Percentiles rank a stretch among this genome's conserved stretches.
Conservation (phyloP, 2,888 invertebrate species). For the Drosophila tripunctata region DNA sequence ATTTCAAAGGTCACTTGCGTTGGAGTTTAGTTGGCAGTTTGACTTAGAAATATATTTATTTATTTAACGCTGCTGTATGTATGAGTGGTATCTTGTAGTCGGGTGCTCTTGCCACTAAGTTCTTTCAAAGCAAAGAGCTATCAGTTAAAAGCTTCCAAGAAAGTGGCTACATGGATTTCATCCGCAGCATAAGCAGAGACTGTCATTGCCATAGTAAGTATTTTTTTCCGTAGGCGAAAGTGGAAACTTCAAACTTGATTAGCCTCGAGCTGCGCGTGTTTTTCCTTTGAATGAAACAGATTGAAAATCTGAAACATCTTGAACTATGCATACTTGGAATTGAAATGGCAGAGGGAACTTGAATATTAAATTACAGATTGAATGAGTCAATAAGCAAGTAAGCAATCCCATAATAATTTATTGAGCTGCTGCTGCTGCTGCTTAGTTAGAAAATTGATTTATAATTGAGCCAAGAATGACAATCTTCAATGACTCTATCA, state of each 20-base stretch:
- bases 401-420: not conserved
- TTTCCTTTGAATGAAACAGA: conserved; percentile 8
- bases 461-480: conserved; percentile 17
- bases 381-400: not conserved
- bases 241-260: conserved; percentile 30
- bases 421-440: not conserved
- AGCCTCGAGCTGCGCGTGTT: not conserved
- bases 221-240: conserved; percentile 4
- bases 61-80: not conserved
- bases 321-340: not conserved
- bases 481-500: conserved; percentile 42
- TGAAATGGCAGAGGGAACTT: not conserved
- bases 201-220: not conserved
- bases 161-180: not conserved
- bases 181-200: not conserved
- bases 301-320: not conserved
- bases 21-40: not conserved
- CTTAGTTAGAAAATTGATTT: not conserved
- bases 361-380: not conserved
- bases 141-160: not conserved
- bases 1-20: not conserved
- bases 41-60: not conserved
- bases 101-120: not conserved
- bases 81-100: not conserved
- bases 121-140: not conserved